Evolutionary conservation across 2,113 vertebrate species (phyloP), one percentile per base, ranked within the genome.

Genomic region (Ardeotis arabs): DNA sequence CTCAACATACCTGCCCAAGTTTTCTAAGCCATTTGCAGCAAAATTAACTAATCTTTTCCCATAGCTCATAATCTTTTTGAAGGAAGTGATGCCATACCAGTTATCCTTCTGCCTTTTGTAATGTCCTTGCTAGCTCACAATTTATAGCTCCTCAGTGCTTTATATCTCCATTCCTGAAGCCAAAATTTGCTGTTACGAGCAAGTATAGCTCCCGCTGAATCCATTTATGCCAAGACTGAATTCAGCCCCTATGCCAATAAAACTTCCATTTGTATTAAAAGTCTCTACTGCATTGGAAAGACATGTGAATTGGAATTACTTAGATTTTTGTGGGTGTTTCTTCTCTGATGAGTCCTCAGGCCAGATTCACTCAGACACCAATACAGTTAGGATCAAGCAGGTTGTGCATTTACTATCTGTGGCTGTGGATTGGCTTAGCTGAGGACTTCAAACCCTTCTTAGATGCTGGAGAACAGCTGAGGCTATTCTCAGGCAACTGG

Each of bases 181-280:
- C 82, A 94, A 92, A 88, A 90, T 81, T 55, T 84, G 44, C 67
- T 87, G 37, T 73, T 83, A 90, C 68, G 84, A 81, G 95, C 41
- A 85, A 90, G 78, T 62, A 44, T 31, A 88, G 31, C 29, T 89
- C 27, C 60, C 7, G 39, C 9, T 24, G 7, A 78, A 95, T 83
- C 87, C 79, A 64, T 80, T 95, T 86, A 77, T 39, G 72, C 73
- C 82, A 86, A 86, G 68, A 33, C 59, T 72, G 44, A 89, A 49
- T 87, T 91, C 62, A 94, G 44, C 29, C 37, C 77, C 63, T 81
- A 59, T 67, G 79, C 92, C 85, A 96, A 70, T 92, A 92, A 93
- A 90, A 91, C 73, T 84, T 94, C 84, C 49, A 87, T 93, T 96
- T 84, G 49, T 85, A 95, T 79, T 89, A 89, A 78, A 91, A 79